Evolutionary conservation across 2,113 vertebrate genomes (phyloP).

Genomic region (Ageneiosus marmoratus): DNA sequence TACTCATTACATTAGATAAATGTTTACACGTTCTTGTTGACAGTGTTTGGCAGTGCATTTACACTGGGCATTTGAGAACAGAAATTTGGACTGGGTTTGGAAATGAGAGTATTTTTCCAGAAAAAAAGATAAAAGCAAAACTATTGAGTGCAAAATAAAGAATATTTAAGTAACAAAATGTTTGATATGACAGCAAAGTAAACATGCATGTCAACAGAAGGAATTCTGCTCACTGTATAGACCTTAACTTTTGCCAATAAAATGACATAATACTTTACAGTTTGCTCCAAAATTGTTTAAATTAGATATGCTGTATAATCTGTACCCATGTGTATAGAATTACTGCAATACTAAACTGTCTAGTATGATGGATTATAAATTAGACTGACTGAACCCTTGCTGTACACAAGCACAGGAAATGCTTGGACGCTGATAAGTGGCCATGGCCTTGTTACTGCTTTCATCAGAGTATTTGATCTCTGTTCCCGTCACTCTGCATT

Average conservation of each 20-base stretch:
- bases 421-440: not conserved
- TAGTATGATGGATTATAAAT: not conserved
- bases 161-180: not conserved
- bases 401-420: not conserved
- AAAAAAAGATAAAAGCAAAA: not conserved
- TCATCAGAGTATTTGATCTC: conserved; percentile 8
- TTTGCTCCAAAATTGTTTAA: not conserved
- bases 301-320: not conserved
- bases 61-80: not conserved
- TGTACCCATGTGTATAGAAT: not conserved
- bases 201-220: not conserved
- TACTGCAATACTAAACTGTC: not conserved
- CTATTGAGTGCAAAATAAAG: not conserved
- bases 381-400: not conserved
- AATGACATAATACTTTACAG: not conserved
- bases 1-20: not conserved
- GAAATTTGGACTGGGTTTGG: not conserved
- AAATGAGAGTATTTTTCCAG: not conserved
- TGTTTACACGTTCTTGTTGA: not conserved
- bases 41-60: not conserved
- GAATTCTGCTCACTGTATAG: not conserved
- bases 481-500: conserved; percentile 20
- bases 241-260: not conserved
- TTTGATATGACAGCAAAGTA: not conserved
- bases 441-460: not conserved